These are phyloP conservation scores for Pangasius mekongensis DNA, from an alignment of 2,797 vertebrate genomes.

Conservation along the genomic window DNA sequence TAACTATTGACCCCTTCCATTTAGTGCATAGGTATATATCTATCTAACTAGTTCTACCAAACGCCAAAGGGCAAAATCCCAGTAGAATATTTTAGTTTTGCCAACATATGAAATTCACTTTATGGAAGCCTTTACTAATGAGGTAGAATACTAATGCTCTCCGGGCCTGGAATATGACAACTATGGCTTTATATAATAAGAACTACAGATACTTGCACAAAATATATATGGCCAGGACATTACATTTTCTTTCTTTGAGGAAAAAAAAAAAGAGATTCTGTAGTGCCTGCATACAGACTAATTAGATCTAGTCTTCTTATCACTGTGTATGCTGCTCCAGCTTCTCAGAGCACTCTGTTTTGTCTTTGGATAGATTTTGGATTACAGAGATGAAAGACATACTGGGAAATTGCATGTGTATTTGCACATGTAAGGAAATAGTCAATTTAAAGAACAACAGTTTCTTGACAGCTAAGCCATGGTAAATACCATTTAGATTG, in stretches of 20 bases:
- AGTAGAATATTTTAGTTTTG: background rate
- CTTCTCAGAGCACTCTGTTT: conserved; percentile 8
- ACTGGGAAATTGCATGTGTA: conserved; percentile 14
- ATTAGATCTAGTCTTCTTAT: conserved; percentile 15
- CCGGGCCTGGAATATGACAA: background rate
- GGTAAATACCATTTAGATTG: conserved; percentile 1
- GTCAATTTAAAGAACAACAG: background rate
- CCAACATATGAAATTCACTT: background rate
- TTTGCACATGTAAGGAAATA: conserved; percentile 16
- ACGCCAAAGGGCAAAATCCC: background rate
- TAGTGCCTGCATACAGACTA: conserved; percentile 24
- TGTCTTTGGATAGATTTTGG: conserved; percentile 36
- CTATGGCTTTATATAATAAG: background rate
- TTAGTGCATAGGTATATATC: background rate
- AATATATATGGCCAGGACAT: background rate
- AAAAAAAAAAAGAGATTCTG: background rate
- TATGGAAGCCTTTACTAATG: conserved; percentile 3
- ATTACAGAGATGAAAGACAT: conserved; percentile 39
- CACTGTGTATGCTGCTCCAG: background rate
- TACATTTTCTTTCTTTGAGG: background rate
- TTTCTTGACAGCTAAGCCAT: conserved; percentile 12
- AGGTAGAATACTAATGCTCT: conserved; percentile 10
- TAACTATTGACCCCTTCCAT: background rate
- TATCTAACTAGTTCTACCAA: background rate
- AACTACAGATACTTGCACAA: background rate